Conservation (phyloP, 2,113 vertebrate species). For the Arizona elegans region DNA sequence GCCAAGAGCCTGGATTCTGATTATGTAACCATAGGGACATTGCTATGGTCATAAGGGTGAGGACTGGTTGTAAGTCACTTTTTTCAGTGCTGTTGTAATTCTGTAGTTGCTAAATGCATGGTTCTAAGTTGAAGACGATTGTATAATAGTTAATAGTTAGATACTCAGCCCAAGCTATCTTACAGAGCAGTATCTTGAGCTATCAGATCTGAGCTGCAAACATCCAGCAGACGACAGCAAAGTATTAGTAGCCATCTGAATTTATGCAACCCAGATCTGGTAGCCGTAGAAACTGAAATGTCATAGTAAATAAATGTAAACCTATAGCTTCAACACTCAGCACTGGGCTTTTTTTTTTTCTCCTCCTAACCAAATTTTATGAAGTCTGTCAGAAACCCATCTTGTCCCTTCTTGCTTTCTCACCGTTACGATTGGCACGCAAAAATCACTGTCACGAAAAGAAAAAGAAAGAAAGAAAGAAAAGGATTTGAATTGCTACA, state of each 20-base stretch:
- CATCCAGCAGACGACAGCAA: neutral
- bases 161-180: neutral
- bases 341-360: neutral
- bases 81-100: neutral
- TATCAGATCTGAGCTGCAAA: neutral
- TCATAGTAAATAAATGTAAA: neutral
- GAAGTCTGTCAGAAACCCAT: neutral
- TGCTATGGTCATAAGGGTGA: neutral
- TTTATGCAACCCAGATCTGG: neutral
- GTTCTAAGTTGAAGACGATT: neutral
- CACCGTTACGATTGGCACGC: neutral
- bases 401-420: neutral
- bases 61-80: neutral
- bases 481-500: neutral
- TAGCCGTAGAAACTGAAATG: neutral
- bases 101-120: neutral
- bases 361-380: neutral
- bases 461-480: neutral
- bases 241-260: neutral
- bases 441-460: neutral
- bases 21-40: neutral
- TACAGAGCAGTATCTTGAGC: neutral
- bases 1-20: neutral
- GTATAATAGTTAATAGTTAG: neutral
- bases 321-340: neutral